Percentiles rank a stretch among this genome's conserved stretches.
phyloP scores from a whole-genome alignment of 2,797 vertebrate genomes.

The Discoglossus pictus region DNA sequence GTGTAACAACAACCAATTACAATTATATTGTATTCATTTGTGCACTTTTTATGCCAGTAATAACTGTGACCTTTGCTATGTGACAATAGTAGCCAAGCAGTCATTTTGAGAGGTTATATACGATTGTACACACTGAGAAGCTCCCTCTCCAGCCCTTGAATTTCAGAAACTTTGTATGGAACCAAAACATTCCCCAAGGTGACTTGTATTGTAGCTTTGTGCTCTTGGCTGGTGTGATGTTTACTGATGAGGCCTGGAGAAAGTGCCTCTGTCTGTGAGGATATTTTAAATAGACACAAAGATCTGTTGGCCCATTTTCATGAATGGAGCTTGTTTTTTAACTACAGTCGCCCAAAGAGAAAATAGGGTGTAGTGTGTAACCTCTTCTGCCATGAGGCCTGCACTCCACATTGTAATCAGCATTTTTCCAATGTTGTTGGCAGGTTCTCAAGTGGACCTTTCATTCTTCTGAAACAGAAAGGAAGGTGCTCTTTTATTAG shows the following conservation, averaged over 20 bases:
- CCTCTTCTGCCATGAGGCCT: constrained; percentile 1
- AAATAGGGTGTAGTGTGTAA: constrained; percentile 19
- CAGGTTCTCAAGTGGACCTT: constrained; percentile 10
- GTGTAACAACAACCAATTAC: no score
- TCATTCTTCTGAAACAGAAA: constrained; percentile 30
- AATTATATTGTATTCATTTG: no score
- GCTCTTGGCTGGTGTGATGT: constrained; percentile 10
- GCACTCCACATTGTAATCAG: constrained; percentile 45
- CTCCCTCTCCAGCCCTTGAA: no score
- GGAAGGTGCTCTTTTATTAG: constrained; percentile 45
- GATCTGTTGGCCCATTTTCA: constrained; percentile 21
- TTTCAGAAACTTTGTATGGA: not conserved
- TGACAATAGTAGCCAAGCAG: no score
- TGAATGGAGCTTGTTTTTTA: constrained; percentile 24
- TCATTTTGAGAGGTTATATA: no score
- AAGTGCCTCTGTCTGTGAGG: constrained; percentile 24
- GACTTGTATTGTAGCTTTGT: constrained; percentile 2
- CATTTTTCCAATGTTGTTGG: constrained; percentile 13
- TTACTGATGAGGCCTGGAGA: not conserved
- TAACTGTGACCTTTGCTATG: no score
- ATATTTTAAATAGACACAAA: constrained; percentile 25
- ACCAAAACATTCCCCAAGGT: not conserved
- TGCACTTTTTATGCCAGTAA: no score
- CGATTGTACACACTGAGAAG: no score
- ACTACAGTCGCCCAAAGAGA: constrained; percentile 14